Conservation (phyloP, 2,888 invertebrate species). For the Eristalis arbustorum region DNA sequence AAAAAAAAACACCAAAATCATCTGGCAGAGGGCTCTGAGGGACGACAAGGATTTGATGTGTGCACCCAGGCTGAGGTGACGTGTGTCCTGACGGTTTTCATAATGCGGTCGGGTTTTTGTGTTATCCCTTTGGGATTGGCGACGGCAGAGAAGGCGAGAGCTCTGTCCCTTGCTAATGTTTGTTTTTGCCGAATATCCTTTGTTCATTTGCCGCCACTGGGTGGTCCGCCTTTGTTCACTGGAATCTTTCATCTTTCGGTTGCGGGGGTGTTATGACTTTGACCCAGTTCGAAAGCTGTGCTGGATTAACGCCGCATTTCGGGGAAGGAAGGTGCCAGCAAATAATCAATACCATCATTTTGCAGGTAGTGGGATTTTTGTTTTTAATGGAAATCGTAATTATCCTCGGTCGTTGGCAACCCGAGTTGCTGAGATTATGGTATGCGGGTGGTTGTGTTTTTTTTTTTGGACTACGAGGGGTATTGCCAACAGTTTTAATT, state of each 20-base stretch:
- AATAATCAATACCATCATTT: neutral
- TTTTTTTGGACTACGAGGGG: neutral
- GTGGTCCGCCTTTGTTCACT: neutral
- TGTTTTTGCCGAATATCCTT: neutral
- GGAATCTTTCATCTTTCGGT: neutral
- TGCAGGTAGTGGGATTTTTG: neutral
- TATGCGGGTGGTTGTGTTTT: neutral
- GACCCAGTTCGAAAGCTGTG: neutral
- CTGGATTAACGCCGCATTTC: neutral
- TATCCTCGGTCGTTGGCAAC: neutral
- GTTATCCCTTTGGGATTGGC: neutral
- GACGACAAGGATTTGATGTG: neutral
- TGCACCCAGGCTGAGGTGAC: neutral
- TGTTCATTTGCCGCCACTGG: neutral
- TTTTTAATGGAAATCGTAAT: neutral
- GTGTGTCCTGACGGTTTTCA: neutral
- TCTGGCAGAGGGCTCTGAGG: too few relatives aligned
- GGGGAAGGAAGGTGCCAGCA: neutral
- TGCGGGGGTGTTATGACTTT: neutral
- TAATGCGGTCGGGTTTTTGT: neutral
- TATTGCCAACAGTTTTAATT: neutral
- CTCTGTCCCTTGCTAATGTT: neutral
- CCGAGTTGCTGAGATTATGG: neutral
- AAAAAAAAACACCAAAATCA: neutral
- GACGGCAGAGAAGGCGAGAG: too few relatives aligned